Percentiles rank a stretch among this genome's conserved stretches.
Conservation (phyloP, 2,888 invertebrate genomes). For the Metalampra italica region DNA sequence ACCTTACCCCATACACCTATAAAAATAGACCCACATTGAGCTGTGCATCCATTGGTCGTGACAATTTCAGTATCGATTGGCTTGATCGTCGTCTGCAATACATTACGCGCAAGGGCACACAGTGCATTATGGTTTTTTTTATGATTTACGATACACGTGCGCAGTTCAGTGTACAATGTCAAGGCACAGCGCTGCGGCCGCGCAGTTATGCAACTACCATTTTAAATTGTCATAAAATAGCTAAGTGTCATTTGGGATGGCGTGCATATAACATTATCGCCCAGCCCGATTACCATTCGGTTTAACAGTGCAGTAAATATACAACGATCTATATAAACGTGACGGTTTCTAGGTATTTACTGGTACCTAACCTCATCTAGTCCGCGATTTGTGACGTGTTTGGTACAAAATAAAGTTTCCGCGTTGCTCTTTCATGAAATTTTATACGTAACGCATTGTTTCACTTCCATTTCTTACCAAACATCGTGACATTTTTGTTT, state of each 20-base stretch:
- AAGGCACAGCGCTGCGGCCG: conserved; percentile 52
- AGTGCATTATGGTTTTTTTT: conserved; percentile 31
- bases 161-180: conserved; percentile 71
- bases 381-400: too few relatives aligned
- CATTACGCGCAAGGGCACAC: neutral
- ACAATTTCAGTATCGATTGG: neutral
- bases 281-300: too few relatives aligned
- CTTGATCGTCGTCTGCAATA: neutral
- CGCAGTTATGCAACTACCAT: conserved; percentile 59
- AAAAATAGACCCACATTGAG: too few relatives aligned
- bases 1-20: too few relatives aligned
- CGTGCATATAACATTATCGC: conserved; percentile 29
- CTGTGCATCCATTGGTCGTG: too few relatives aligned
- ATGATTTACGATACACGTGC: conserved; percentile 71
- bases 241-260: conserved; percentile 52
- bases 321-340: too few relatives aligned
- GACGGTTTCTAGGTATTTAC: too few relatives aligned
- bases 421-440: conserved; percentile 16
- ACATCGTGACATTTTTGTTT: conserved; percentile 1
- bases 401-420: too few relatives aligned
- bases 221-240: conserved; percentile 66
- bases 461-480: too few relatives aligned
- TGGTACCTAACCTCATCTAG: too few relatives aligned
- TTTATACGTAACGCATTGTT: neutral
- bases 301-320: too few relatives aligned